A percentile compares a stretch with the other conserved stretches of the same genome.
These are phyloP conservation scores for Eustalomyia histrio DNA, from an alignment of 2,888 invertebrate species.

Conservation along the genomic window DNA sequence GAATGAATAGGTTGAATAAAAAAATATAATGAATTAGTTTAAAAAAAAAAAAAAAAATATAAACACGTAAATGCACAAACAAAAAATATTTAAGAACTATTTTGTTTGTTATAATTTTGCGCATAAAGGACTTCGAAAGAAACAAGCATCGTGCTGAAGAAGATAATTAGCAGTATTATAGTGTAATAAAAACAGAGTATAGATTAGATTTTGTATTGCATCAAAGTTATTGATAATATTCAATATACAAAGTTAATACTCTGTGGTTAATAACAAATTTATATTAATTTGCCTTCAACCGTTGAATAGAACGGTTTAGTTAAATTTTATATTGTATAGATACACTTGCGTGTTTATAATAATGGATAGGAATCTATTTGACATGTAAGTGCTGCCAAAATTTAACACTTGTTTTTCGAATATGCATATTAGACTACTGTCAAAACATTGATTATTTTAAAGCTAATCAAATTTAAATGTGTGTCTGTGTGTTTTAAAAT, in stretches of 20 bases:
- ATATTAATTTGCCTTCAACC: constrained; percentile 4
- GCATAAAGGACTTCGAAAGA: not conserved
- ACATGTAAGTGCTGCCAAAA: constrained; percentile 35
- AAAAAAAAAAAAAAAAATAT: too few species aligned
- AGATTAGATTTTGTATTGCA: not conserved
- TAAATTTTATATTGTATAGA: not conserved
- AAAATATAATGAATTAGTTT: too few species aligned
- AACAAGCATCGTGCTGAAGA: too few species aligned
- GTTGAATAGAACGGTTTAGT: constrained; percentile 11
- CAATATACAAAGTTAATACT: not conserved
- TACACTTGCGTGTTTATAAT: not conserved
- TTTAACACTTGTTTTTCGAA: too few species aligned
- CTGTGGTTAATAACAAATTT: not conserved
- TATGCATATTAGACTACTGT: too few species aligned
- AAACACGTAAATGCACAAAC: not conserved
- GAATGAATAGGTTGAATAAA: too few species aligned
- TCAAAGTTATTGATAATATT: not conserved
- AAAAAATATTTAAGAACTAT: not conserved
- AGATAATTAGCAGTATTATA: too few species aligned
- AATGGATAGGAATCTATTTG: constrained; percentile 42
- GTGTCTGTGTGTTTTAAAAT: not conserved
- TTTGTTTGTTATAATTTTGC: not conserved
- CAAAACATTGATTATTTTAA: too few species aligned
- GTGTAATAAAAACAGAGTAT: not conserved
- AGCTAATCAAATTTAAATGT: not conserved